Conservation (phyloP, 2,888 invertebrate species). For the Pseudococcus viburni region DNA sequence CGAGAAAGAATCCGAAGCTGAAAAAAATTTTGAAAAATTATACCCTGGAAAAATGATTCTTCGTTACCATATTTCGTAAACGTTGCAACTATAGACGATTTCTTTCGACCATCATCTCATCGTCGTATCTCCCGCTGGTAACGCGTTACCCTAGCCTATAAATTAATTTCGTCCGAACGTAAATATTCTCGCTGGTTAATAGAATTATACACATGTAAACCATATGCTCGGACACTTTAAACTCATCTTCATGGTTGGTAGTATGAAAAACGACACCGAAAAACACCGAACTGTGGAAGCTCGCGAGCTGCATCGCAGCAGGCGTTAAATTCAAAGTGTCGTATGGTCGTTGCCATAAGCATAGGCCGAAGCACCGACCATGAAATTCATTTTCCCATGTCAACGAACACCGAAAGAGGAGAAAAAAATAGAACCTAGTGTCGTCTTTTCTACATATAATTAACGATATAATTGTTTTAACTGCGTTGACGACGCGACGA, state of each 20-base stretch:
- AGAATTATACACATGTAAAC: conserved; percentile 37
- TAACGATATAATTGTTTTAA: conserved; percentile 38
- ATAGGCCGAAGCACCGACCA: neutral
- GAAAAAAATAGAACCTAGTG: neutral
- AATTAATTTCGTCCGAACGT: neutral
- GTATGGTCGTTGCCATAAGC: neutral
- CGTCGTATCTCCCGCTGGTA: neutral
- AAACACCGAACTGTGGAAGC: conserved; percentile 5
- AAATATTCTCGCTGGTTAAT: neutral
- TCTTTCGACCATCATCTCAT: neutral
- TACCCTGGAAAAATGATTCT: no score
- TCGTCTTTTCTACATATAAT: conserved; percentile 11
- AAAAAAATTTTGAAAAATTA: no score
- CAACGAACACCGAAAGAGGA: conserved; percentile 2
- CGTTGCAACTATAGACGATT: no score
- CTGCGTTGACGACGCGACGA: neutral
- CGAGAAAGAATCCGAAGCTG: no score
- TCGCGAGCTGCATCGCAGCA: conserved; percentile 23
- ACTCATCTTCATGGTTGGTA: neutral
- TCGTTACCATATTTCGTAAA: no score
- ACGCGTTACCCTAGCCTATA: neutral
- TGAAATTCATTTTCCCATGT: conserved; percentile 48
- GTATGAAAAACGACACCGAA: conserved; percentile 31
- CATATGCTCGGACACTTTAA: conserved; percentile 17
- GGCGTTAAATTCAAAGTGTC: conserved; percentile 12